Evolutionary conservation across 2,888 invertebrate genomes (phyloP), one percentile per base, ranked within the genome.

Genomic region (Cephus rjabovi): DNA sequence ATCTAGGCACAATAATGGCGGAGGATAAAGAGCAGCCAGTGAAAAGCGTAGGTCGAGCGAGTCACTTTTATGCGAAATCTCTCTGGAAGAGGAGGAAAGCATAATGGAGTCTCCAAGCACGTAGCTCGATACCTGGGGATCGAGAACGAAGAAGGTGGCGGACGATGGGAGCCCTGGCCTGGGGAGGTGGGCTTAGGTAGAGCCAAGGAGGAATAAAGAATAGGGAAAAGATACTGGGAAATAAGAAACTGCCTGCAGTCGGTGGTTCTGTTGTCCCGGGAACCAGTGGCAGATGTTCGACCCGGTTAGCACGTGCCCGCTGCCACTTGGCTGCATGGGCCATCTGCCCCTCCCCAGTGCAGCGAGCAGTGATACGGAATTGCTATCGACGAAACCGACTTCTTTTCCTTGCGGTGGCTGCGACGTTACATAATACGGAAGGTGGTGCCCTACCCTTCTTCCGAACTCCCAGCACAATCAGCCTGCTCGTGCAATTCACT

Each of bases 291-390:
- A 91, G 91, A 91, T 91, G 91, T 91, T 91, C 86, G 80, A 82
- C 80, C 85, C 85, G 86, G 84, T 85, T 87, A 90, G 90, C 91
- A 91, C 91, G 91, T 91, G 91, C 91, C 91, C 90, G 90, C 90
- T 91, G 90, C 91, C 91, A 91, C 91, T 91, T 91, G 89, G 91
- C 90, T 87, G 90, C 88, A 86, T 89, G 85, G 78, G 81, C 88
- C 89, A 88, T 88, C 89, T 89, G 89, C 88, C 88, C 86, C 86
- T 34, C 68, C 78, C 70, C 79, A 70, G 75, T 37, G 37, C 31
- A 37, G 34, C 75, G 69, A 74, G 80, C 82, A 76, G 81, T 83
- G 83, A 83, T 83, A 83, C 76, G 82, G 76, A 83, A 81, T 82
- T 80, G 76, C 79, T 81, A 76, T 80, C 81, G 79, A 77, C 78